phyloP scores from a whole-genome alignment of 2,888 invertebrate species.

The Pollenia angustigena region DNA sequence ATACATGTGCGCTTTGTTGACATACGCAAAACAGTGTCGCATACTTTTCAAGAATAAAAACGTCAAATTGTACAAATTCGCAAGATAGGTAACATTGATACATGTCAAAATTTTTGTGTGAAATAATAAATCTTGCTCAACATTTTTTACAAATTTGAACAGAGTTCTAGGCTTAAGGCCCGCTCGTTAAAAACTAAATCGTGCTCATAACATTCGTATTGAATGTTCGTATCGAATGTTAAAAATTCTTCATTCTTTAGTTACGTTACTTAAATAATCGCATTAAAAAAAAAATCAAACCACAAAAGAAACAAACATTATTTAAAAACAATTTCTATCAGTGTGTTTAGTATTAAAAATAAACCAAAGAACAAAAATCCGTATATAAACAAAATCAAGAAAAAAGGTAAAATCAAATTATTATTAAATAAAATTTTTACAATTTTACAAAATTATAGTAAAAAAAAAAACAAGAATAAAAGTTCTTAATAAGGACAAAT shows the following conservation, averaged over 20 bases:
- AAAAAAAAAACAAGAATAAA: slow-evolving; percentile 27
- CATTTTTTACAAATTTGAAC: too few species aligned
- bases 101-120: too few species aligned
- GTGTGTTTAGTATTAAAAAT: slow-evolving; percentile 63
- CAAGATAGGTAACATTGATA: too few species aligned
- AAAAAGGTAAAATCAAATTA: neutral
- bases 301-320: slow-evolving; percentile 8
- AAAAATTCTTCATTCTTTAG: neutral
- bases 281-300: slow-evolving; percentile 12
- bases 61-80: too few species aligned
- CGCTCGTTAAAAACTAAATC: too few species aligned
- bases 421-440: slow-evolving; percentile 51
- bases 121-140: too few species aligned
- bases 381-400: neutral
- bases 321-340: slow-evolving; percentile 60
- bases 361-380: slow-evolving; percentile 25
- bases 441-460: slow-evolving; percentile 58
- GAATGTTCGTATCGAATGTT: too few species aligned
- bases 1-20: too few species aligned
- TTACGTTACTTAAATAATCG: slow-evolving; percentile 13
- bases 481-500: slow-evolving; percentile 63
- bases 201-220: too few species aligned
- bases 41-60: too few species aligned
- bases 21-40: too few species aligned
- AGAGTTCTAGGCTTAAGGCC: too few species aligned